Evolutionary conservation across 2,888 invertebrate species (phyloP), one percentile per base, ranked within the genome.

Genomic region (Dryobotodes eremita): DNA sequence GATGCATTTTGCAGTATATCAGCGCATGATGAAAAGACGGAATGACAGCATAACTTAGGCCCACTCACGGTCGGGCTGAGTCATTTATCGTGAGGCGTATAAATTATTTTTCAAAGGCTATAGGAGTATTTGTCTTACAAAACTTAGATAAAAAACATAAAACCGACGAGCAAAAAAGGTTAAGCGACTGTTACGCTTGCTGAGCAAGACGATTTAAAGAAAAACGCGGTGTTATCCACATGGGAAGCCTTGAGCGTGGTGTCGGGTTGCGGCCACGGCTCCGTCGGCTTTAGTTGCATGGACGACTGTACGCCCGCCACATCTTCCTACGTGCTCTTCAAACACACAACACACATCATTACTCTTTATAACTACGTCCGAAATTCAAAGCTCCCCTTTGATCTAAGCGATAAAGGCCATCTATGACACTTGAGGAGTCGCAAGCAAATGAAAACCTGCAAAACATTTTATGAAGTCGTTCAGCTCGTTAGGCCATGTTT

Each of bases 201-300:
- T 86, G 81, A 89, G 85, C 91, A 92, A 91, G 90, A 91, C 90
- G 90, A 92, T 94, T 94, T 90, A 91, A 93, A 87, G 87, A 86
- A 89, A 83, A 95, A 93, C 92, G 91, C 92, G 88, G 89, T 92
- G 93, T 92, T 95, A 95, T 95, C 94, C 94, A 94, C 92, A 95
- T 94, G 93, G 93, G 94, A 94, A 95, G 93, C 96, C 96, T 96
- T 96, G 96, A 94, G 92, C 91, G 85, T 83, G 88, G 94, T 94
- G 90, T 97, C 94, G 89, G 87, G 92, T 97, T 93, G 81, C 93
- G 77, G 79, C 84, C 81, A 86, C 90, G 86, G 89, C 91, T 87
- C 80, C 77, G 86, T 82, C 88, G 92, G 91, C 91, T 95, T 94
- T 86, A 89, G 95, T 96, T 96, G 94, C 96, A 93, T 89, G 93